Evolutionary conservation across 2,113 vertebrate genomes (phyloP).

Genomic region (Amia ocellicauda): DNA sequence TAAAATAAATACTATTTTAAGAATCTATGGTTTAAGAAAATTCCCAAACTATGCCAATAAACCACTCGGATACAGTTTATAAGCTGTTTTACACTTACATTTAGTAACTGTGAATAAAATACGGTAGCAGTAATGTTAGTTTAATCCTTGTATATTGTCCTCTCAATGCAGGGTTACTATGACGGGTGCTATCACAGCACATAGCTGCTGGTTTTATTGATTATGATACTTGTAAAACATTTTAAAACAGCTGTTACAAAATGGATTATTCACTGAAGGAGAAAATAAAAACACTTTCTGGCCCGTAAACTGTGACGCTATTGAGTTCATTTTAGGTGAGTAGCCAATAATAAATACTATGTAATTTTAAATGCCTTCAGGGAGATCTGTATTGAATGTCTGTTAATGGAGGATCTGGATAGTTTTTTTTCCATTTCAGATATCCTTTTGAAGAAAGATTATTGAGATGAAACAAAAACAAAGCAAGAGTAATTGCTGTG

Average conservation of each 20-base stretch:
- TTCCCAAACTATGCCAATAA: too few relatives aligned
- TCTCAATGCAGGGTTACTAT: too few relatives aligned
- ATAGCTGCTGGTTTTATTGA: not conserved
- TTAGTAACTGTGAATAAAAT: too few relatives aligned
- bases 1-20: too few relatives aligned
- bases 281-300: constrained; percentile 5
- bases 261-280: not conserved
- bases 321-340: constrained; percentile 2
- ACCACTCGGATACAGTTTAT: too few relatives aligned
- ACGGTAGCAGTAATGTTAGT: too few relatives aligned
- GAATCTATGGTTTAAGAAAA: too few relatives aligned
- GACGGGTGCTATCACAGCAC: too few relatives aligned
- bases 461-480: constrained; percentile 3
- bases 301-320: not conserved
- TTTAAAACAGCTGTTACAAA: not conserved
- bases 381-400: constrained; percentile 9
- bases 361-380: not conserved
- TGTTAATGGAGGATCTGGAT: constrained; percentile 9
- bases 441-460: not conserved
- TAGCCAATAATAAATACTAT: not conserved
- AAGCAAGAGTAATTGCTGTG: not conserved
- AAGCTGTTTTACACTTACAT: too few relatives aligned
- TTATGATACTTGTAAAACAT: not conserved
- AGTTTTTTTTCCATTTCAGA: not conserved
- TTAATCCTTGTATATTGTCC: too few relatives aligned